Base-by-base conservation (phyloP, 2,888 invertebrate genomes). In the Melinaea menophilus region DNA sequence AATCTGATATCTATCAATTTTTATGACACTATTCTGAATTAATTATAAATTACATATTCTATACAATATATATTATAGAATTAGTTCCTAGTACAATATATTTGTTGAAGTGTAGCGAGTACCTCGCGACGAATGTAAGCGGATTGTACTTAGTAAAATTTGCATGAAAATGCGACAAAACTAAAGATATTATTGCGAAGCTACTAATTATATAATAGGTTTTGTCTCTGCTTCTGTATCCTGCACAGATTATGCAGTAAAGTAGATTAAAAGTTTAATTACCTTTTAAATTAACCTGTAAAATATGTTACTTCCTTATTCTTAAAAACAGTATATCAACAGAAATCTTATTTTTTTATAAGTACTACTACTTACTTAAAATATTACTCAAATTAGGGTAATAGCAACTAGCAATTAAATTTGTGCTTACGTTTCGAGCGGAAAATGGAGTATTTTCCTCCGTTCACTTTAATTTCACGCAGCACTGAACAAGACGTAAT, bases 401-500 rank as follows among this genome's bases (percentile, higher is more conserved):
- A 37, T 47, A 33, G 51, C 33, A 51, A 11, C 11, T n/a, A 45
- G 59, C 37, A 33, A 46, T 60, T 57, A 34, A 63, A 57, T 22
- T 56, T 48, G 47, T n/a, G 31, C n/a, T 56, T 56, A 13, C 22
- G 54, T 48, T 56, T 58, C 31, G 22, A 65, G 55, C 63, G 60
- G 59, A 65, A 67, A 67, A 67, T 65, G 63, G 67, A 62, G 47
- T 58, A 47, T 59, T 65, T 59, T 55, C 45, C 48, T 62, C 51
- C 54, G 48, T 67, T 60, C 56, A 31, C 54, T 48, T 62, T 64
- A 67, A 69, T 69, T 69, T 69, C 63, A 69, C 69, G 63, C 46
- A 35, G 55, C 56, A 55, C 33, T 65, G 67, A 51, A 31, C 51
- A 11, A 31, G 51, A 31, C 41, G 41, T 11, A 41, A 41, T 41